Evolutionary conservation across 2,797 vertebrate species (phyloP).

Genomic region (Oophaga sylvatica): DNA sequence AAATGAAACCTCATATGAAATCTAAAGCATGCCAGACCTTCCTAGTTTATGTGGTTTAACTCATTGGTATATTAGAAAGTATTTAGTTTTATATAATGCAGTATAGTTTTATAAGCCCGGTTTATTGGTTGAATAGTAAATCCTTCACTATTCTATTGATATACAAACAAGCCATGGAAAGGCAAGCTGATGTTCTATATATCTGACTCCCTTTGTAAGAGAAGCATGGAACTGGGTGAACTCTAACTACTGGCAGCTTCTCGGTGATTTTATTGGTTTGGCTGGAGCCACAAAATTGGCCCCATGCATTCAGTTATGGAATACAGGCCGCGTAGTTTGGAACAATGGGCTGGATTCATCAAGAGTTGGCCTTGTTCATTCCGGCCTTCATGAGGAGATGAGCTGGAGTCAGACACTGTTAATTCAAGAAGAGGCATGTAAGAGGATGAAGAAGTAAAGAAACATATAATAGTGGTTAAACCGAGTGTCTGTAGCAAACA

Average conservation of each 20-base stretch:
- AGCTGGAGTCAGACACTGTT: no score
- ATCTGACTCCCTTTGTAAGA: not conserved
- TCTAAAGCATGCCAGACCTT: constrained; percentile 71
- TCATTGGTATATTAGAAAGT: not conserved
- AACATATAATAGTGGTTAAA: no score
- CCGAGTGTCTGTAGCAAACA: no score
- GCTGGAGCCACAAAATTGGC: no score
- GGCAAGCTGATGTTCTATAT: not conserved
- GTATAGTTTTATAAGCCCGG: not conserved
- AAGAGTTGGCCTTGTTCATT: no score
- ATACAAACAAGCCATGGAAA: not conserved
- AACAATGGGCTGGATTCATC: no score
- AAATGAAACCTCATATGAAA: constrained; percentile 76
- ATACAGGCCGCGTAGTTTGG: not conserved
- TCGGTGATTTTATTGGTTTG: not conserved
- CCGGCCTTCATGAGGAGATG: no score
- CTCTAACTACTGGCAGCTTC: not conserved
- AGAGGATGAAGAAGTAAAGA: no score
- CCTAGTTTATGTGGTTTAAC: constrained; percentile 76
- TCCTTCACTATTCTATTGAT: not conserved
- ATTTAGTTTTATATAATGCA: not conserved
- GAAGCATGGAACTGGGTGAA: not conserved
- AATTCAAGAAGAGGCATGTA: no score
- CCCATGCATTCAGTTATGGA: not conserved
- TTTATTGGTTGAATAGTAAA: not conserved